Percentiles rank a stretch among this genome's conserved stretches.
phyloP scores from a whole-genome alignment of 2,113 vertebrate species.

The Fukomys damarensis region DNA sequence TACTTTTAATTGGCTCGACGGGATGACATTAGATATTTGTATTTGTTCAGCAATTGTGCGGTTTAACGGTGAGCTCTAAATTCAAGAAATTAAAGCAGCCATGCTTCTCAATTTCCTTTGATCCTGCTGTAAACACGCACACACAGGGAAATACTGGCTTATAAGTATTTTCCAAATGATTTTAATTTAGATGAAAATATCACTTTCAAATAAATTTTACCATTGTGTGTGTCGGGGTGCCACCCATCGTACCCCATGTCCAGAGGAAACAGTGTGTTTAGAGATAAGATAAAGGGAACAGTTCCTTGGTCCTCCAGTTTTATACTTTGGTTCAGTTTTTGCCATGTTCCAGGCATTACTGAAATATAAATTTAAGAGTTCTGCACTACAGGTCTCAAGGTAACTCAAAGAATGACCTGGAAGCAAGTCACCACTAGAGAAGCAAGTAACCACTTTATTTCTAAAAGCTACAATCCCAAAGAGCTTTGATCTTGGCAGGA shows the following conservation, averaged over 20 bases:
- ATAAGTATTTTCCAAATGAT: neutral
- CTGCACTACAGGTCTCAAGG: neutral
- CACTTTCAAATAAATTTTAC: neutral
- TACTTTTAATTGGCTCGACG: constrained; percentile 27
- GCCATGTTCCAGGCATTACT: neutral
- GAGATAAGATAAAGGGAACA: neutral
- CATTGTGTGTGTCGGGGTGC: neutral
- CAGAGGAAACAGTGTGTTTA: neutral
- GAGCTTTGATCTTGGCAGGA: neutral
- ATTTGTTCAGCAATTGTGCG: neutral
- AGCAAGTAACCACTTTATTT: neutral
- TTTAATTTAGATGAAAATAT: neutral
- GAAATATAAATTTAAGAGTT: neutral
- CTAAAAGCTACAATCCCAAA: neutral
- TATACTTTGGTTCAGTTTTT: neutral
- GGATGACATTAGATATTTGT: neutral
- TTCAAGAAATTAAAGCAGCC: constrained; percentile 2
- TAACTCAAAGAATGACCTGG: neutral
- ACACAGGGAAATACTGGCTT: neutral
- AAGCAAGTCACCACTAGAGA: neutral
- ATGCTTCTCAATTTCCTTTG: neutral
- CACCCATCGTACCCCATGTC: accelerated
- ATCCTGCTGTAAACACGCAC: neutral
- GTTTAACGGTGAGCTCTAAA: neutral
- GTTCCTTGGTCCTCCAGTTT: neutral